phyloP scores from a whole-genome alignment of 2,797 vertebrate species.

The Syndactyla subalaris region DNA sequence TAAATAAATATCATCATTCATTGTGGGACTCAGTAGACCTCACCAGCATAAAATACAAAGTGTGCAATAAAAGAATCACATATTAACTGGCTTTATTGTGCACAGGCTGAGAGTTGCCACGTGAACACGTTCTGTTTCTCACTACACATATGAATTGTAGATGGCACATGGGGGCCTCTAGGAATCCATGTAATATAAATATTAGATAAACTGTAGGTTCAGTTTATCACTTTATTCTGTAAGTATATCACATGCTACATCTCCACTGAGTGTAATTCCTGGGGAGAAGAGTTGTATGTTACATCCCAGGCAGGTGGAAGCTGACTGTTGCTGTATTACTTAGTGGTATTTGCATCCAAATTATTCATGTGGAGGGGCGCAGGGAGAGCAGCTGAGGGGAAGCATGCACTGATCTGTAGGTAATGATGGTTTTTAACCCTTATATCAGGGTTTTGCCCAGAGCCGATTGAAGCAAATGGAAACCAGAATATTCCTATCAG shows the following conservation, averaged over 20 bases:
- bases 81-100: slow-evolving; percentile 17
- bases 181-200: slow-evolving; percentile 36
- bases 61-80: not conserved
- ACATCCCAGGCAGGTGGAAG: not conserved
- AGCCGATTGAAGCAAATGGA: not conserved
- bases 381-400: not conserved
- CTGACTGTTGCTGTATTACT: not conserved
- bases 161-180: not conserved
- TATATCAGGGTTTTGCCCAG: not conserved
- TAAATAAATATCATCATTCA: slow-evolving; percentile 42
- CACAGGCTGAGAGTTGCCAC: not conserved
- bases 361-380: not conserved
- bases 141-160: not conserved
- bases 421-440: not conserved
- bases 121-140: not conserved
- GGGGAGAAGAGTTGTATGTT: not conserved
- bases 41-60: slow-evolving; percentile 12
- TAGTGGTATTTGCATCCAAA: not conserved
- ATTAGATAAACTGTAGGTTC: slow-evolving; percentile 22
- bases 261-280: not conserved
- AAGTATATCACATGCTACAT: not conserved
- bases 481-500: not conserved
- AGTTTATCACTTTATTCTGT: slow-evolving; percentile 11
- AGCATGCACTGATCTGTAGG: not conserved
- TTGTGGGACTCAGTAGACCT: not conserved